Percentiles rank a stretch among this genome's conserved stretches.
These are phyloP conservation scores for Myopa testacea DNA, from an alignment of 2,888 invertebrate species.

Conservation along the genomic window DNA sequence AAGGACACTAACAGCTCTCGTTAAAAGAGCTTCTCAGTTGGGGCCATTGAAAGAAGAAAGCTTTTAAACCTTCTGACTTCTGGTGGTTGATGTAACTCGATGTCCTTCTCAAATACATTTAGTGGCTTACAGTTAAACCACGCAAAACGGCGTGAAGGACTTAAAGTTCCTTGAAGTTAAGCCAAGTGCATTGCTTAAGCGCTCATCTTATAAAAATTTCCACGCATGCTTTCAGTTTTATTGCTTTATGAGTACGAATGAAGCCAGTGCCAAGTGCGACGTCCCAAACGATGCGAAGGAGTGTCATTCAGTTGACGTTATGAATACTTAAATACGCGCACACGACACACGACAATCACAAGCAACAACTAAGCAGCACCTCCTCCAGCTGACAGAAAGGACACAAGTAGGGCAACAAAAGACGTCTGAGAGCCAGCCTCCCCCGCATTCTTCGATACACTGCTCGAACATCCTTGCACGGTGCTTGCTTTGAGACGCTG, in stretches of 20 bases:
- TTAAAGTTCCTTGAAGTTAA: too few relatives aligned
- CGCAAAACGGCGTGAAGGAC: too few relatives aligned
- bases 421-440: not conserved
- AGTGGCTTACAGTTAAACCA: too few relatives aligned
- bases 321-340: slow-evolving; percentile 48
- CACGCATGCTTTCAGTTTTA: slow-evolving; percentile 68
- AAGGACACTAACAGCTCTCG: too few relatives aligned
- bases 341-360: not conserved
- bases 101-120: too few relatives aligned
- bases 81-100: too few relatives aligned
- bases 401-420: not conserved
- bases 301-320: slow-evolving; percentile 38
- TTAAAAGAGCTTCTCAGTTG: too few relatives aligned
- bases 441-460: not conserved
- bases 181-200: slow-evolving; percentile 14
- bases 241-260: slow-evolving; percentile 62
- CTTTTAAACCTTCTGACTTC: too few relatives aligned
- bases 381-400: not conserved
- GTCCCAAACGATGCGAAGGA: slow-evolving; percentile 10
- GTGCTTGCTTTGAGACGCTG: not conserved
- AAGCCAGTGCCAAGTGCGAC: not conserved
- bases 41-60: too few relatives aligned
- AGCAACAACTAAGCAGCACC: not conserved
- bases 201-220: slow-evolving; percentile 64
- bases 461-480: not conserved